These are phyloP conservation scores for Eupeodes luniger DNA, from an alignment of 2,888 invertebrate genomes.

Conservation along the genomic window DNA sequence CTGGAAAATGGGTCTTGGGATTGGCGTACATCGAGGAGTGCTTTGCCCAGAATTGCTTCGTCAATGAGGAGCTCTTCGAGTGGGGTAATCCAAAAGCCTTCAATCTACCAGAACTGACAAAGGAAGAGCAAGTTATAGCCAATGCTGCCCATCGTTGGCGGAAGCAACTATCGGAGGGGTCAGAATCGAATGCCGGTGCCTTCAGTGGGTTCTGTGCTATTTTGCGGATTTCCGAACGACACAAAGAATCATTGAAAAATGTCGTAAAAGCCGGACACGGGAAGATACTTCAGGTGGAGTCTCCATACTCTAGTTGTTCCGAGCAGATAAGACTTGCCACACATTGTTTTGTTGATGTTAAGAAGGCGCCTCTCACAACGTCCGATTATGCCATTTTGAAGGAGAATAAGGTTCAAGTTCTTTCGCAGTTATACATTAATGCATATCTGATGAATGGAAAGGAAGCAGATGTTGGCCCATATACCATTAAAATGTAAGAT, in stretches of 20 bases:
- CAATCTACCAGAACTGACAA: constrained; percentile 83
- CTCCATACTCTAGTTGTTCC: constrained; percentile 79
- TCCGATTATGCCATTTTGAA: constrained; percentile 79
- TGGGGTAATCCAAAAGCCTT: constrained; percentile 91
- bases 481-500: constrained; percentile 58
- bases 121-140: constrained; percentile 85
- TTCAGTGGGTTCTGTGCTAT: constrained; percentile 86
- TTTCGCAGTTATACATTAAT: constrained; percentile 83
- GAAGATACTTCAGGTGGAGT: constrained; percentile 85
- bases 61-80: constrained; percentile 90
- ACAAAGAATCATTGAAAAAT: constrained; percentile 86
- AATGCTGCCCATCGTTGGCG: constrained; percentile 90
- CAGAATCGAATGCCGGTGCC: constrained; percentile 84
- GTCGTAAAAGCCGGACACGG: constrained; percentile 93
- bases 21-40: constrained; percentile 90
- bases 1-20: constrained; percentile 96
- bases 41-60: constrained; percentile 81
- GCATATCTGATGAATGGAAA: constrained; percentile 82
- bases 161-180: constrained; percentile 84
- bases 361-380: constrained; percentile 79
- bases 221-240: constrained; percentile 86
- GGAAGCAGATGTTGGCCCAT: constrained; percentile 79
- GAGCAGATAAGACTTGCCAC: constrained; percentile 78
- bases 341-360: constrained; percentile 83
- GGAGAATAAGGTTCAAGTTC: constrained; percentile 79